Percentiles rank a stretch among this genome's conserved stretches.
phyloP scores from a whole-genome alignment of 2,797 vertebrate species.

The Gobio occitaniae region DNA sequence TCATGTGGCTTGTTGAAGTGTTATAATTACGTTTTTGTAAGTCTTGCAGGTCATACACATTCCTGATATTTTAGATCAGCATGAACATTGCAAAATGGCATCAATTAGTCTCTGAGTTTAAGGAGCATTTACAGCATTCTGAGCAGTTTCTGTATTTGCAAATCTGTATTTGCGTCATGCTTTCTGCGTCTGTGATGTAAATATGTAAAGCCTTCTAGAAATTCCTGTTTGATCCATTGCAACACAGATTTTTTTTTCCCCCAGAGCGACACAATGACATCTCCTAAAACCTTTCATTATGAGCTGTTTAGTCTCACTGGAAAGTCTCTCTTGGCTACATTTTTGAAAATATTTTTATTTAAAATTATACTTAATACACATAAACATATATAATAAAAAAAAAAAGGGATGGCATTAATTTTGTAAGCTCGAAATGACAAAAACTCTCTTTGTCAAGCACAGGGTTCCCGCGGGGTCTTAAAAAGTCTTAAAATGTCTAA shows the following conservation, averaged over 20 bases:
- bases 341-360: not conserved
- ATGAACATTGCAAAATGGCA: not conserved
- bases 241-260: not conserved
- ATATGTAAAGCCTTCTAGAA: constrained; percentile 5
- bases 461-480: too few relatives aligned
- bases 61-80: not conserved
- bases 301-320: not conserved
- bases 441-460: too few relatives aligned
- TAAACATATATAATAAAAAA: too few relatives aligned
- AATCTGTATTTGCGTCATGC: not conserved
- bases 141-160: not conserved
- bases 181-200: not conserved
- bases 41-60: not conserved
- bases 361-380: not conserved
- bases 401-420: too few relatives aligned
- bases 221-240: constrained; percentile 26
- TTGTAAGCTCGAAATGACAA: too few relatives aligned
- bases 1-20: not conserved
- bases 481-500: too few relatives aligned
- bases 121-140: not conserved
- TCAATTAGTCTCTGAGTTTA: not conserved
- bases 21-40: not conserved
- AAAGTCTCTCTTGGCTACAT: not conserved
- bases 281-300: not conserved
- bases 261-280: not conserved